These are phyloP conservation scores for Perizoma affinitatum DNA, from an alignment of 2,888 invertebrate genomes.

Conservation along the genomic window DNA sequence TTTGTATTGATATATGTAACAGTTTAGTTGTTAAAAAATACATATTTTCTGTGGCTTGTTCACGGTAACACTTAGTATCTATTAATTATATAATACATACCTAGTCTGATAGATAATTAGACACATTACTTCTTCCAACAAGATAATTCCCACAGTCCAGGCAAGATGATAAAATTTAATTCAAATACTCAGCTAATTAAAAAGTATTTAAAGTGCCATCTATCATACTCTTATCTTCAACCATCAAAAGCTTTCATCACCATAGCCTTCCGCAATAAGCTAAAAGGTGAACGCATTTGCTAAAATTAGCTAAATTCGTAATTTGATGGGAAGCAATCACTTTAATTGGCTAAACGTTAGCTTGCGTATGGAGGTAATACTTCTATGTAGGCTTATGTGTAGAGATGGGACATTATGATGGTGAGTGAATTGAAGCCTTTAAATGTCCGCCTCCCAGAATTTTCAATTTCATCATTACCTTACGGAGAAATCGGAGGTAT, in stretches of 20 bases:
- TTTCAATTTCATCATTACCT: conserved; percentile 3
- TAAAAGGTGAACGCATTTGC: conserved; percentile 29
- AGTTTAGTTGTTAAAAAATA: conserved; percentile 1
- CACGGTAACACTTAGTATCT: too few species aligned
- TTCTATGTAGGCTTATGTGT: not conserved
- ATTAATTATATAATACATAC: too few species aligned
- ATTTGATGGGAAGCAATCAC: conserved; percentile 24
- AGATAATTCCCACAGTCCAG: too few species aligned
- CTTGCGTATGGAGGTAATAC: not conserved
- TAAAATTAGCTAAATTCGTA: conserved; percentile 29
- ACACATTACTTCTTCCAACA: too few species aligned
- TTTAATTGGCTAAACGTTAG: conserved; percentile 27
- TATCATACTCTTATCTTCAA: not conserved
- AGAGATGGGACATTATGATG: conserved; percentile 1
- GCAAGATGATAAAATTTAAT: too few species aligned
- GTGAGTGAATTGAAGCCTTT: conserved; percentile 23
- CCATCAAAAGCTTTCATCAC: conserved; percentile 11
- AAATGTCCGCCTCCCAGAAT: conserved; percentile 4
- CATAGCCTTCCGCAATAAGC: conserved; percentile 21
- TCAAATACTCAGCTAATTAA: not conserved
- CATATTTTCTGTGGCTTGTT: not conserved
- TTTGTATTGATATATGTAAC: too few species aligned
- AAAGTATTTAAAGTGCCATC: not conserved
- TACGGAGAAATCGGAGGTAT: not conserved
- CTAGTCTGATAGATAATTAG: too few species aligned